A percentile compares a stretch with the other conserved stretches of the same genome.
Conservation (phyloP, 2,113 vertebrate species). For the Bubo scandiacus region DNA sequence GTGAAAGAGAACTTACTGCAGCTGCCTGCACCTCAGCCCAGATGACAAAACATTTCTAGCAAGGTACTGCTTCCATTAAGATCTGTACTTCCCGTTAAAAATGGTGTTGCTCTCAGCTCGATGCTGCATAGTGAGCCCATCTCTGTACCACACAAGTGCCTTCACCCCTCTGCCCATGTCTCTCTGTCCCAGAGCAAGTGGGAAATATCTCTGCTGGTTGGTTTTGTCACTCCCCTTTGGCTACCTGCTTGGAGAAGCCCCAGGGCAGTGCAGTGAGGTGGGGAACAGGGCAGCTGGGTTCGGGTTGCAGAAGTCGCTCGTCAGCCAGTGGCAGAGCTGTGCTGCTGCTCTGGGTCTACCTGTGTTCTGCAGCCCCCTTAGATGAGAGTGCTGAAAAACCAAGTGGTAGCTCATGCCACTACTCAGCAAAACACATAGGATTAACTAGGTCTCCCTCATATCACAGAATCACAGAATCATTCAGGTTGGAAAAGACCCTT, state of each 20-base stretch:
- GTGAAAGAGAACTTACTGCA: neutral
- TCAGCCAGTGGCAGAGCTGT: neutral
- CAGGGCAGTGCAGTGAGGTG: neutral
- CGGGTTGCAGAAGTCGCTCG: fast-evolving
- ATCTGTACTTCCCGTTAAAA: neutral
- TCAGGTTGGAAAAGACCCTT: too few relatives aligned
- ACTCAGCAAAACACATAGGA: neutral
- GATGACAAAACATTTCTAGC: neutral
- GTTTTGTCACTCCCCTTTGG: neutral
- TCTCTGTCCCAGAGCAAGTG: neutral
- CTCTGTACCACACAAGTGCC: too few relatives aligned
- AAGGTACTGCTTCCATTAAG: neutral
- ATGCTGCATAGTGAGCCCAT: neutral
- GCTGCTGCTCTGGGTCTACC: neutral
- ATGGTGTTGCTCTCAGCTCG: neutral
- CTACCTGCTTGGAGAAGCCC: fast-evolving
- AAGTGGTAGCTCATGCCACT: neutral
- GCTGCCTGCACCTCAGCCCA: neutral
- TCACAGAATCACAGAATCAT: too few relatives aligned
- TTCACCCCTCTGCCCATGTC: too few relatives aligned
- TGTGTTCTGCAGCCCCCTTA: neutral
- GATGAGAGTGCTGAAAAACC: neutral
- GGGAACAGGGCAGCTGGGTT: neutral
- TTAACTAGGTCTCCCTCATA: neutral
- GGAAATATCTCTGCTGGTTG: neutral